phyloP scores from a whole-genome alignment of 2,797 vertebrate genomes.

The Lacerta viridis region DNA sequence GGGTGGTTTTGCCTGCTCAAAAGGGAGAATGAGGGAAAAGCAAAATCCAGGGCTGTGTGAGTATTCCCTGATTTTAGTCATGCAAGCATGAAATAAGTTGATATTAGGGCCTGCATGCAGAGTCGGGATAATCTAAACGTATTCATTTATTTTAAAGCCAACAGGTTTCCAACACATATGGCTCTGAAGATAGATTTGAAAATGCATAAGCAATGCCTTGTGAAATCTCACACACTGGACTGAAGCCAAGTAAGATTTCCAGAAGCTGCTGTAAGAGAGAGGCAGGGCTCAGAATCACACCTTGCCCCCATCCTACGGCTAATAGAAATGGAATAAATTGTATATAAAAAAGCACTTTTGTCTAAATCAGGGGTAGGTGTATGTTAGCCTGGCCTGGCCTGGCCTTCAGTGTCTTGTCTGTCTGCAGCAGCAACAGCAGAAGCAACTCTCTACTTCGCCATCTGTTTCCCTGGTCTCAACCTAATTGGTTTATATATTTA shows the following conservation, averaged over 20 bases:
- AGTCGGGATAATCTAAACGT: not conserved
- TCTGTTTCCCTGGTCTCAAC: not conserved
- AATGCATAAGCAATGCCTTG: not conserved
- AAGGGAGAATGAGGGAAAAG: not conserved
- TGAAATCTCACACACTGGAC: not conserved
- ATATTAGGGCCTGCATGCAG: not conserved
- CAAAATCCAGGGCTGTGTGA: not conserved
- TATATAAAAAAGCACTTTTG: not conserved
- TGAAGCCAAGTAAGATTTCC: not conserved
- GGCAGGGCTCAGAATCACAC: not conserved
- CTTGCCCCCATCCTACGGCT: not conserved
- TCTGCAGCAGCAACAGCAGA: not conserved
- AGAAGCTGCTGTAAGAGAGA: not conserved
- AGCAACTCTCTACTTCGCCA: not conserved
- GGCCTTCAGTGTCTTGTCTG: conserved; percentile 21
- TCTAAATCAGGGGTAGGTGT: fast-evolving
- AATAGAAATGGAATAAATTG: not conserved
- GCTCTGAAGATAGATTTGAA: not conserved
- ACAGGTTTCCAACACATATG: not conserved
- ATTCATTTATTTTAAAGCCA: not conserved
- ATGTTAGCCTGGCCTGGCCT: conserved; percentile 4
- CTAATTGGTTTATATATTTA: conserved; percentile 38
- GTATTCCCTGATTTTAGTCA: not conserved
- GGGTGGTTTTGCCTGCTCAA: not conserved
- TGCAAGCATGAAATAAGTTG: not conserved